phyloP scores from a whole-genome alignment of 2,888 invertebrate genomes.

The Empis livida region DNA sequence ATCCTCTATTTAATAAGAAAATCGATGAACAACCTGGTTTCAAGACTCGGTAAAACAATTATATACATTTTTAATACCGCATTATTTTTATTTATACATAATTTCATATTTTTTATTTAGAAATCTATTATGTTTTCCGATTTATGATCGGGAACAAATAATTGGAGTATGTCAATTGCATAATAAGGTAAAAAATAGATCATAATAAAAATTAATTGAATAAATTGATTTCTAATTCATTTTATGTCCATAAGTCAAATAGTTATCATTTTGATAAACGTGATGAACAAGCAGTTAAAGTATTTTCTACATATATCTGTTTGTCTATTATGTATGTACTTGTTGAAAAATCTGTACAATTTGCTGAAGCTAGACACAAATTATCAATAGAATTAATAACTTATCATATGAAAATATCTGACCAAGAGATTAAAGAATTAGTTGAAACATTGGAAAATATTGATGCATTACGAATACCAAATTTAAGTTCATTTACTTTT shows the following conservation, averaged over 20 bases:
- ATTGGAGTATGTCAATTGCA: conserved; percentile 65
- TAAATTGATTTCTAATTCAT: conserved; percentile 28
- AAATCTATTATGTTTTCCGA: conserved; percentile 74
- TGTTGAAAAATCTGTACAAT: conserved; percentile 60
- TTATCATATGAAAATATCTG: conserved; percentile 55
- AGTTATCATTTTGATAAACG: conserved; percentile 17
- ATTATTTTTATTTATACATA: too few relatives aligned
- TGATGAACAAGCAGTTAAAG: conserved; percentile 16
- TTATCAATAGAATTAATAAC: conserved; percentile 71
- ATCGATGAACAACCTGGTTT: conserved; percentile 65
- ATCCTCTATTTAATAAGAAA: conserved; percentile 58
- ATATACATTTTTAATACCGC: conserved; percentile 3
- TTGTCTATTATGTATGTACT: conserved; percentile 64
- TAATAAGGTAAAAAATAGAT: conserved; percentile 43
- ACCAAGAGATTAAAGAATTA: conserved; percentile 9
- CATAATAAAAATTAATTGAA: too few relatives aligned
- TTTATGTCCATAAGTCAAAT: conserved; percentile 7
- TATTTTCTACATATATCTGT: conserved; percentile 41
- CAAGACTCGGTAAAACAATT: conserved; percentile 44
- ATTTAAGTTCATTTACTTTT: conserved; percentile 42
- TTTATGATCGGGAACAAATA: conserved; percentile 54
- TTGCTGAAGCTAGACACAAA: conserved; percentile 61
- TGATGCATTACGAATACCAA: conserved; percentile 6
- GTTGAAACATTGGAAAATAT: conserved; percentile 2
- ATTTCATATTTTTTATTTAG: conserved; percentile 28